Conservation (phyloP, 2,113 vertebrate genomes). For the Bos taurus region DNA sequence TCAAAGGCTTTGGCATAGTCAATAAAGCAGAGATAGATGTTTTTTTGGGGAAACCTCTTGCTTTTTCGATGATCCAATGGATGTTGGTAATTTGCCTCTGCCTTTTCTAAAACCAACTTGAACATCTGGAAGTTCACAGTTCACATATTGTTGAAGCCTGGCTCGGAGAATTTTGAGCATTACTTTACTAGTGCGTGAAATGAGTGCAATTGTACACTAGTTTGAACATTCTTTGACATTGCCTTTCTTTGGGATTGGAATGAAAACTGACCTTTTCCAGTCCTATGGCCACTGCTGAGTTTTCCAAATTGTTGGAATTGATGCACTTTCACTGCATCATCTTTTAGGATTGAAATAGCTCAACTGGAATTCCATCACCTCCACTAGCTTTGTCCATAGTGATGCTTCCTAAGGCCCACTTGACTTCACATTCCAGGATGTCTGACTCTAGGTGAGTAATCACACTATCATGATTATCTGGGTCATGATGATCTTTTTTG, state of each 20-base stretch:
- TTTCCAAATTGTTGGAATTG: background rate
- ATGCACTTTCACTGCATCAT: background rate
- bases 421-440: background rate
- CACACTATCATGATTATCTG: background rate
- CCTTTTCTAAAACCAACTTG: background rate
- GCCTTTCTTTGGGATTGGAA: background rate
- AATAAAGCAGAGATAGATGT: background rate
- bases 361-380: background rate
- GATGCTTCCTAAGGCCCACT: background rate
- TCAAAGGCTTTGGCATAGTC: background rate
- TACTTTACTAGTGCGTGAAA: background rate
- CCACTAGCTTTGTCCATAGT: background rate
- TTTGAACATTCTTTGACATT: background rate
- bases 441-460: background rate
- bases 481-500: background rate
- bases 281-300: background rate
- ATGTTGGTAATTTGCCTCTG: background rate
- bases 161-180: background rate
- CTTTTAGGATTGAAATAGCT: background rate
- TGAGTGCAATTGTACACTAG: background rate
- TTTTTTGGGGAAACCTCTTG: background rate
- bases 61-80: accelerated
- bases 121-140: background rate
- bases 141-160: background rate
- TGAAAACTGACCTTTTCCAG: background rate